Evolutionary conservation across 2,797 vertebrate species (phyloP).

Genomic region (Uromys caudimaculatus): DNA sequence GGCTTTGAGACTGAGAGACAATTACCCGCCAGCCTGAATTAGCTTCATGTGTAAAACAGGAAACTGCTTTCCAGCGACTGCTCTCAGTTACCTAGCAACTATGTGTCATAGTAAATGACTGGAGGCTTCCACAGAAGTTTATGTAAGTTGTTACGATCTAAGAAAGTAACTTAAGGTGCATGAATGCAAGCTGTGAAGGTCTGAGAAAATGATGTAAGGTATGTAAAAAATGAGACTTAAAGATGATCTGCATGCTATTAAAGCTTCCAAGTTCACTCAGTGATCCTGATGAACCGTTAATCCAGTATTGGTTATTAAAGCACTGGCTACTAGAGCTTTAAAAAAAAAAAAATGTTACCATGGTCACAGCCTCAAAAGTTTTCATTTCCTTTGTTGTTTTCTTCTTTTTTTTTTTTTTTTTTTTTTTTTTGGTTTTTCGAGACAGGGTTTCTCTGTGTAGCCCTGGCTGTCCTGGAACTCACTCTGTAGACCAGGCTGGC

Average conservation of each 20-base stretch:
- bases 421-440: too few relatives aligned
- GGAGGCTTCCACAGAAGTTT: not conserved
- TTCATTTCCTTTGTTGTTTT: not conserved
- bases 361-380: not conserved
- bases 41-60: too few relatives aligned
- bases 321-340: not conserved
- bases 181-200: not conserved
- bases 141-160: not conserved
- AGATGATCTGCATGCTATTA: not conserved
- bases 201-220: not conserved
- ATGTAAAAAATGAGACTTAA: not conserved
- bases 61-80: not conserved
- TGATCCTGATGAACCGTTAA: not conserved
- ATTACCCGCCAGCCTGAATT: too few relatives aligned
- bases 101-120: not conserved
- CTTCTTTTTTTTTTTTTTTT: too few relatives aligned
- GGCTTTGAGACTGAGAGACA: too few relatives aligned
- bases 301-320: not conserved
- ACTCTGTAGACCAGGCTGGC: too few relatives aligned
- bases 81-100: not conserved
- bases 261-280: not conserved
- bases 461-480: too few relatives aligned
- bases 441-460: too few relatives aligned
- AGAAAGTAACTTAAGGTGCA: not conserved
- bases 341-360: not conserved